Conservation (phyloP, 2,888 invertebrate genomes). For the Euzetes globulus region DNA sequence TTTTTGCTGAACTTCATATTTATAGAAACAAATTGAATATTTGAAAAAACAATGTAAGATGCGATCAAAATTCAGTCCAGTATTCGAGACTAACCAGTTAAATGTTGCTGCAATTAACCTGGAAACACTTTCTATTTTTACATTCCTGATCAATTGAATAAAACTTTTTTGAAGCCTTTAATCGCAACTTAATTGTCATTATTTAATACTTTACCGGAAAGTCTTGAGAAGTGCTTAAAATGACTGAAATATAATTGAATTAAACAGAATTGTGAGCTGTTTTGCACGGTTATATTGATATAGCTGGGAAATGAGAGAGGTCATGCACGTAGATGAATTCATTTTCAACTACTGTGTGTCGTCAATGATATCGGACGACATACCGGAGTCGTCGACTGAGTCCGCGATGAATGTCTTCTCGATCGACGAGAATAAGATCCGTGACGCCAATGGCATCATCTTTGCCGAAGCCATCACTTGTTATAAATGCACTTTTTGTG, state of each 20-base stretch:
- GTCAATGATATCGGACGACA: slow-evolving; percentile 15
- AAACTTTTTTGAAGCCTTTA: no score
- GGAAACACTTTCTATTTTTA: no score
- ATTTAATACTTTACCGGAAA: not conserved
- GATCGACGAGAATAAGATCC: slow-evolving; percentile 10
- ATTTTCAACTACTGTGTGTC: slow-evolving; percentile 25
- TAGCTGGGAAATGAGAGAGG: not conserved
- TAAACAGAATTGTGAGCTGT: not conserved
- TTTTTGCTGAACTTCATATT: no score
- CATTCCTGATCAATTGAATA: no score
- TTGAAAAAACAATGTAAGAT: no score
- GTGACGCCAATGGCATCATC: slow-evolving; percentile 22
- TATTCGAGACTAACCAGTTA: no score
- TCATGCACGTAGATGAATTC: slow-evolving; percentile 25
- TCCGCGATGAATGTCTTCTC: slow-evolving; percentile 21
- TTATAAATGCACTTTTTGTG: slow-evolving; percentile 29
- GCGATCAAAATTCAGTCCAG: no score
- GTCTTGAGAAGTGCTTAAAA: not conserved
- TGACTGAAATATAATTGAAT: not conserved
- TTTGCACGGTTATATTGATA: no score
- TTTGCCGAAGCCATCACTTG: slow-evolving; percentile 30
- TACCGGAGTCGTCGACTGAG: not conserved
- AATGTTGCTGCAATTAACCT: no score
- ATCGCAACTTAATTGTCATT: no score
- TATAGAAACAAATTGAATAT: no score